Evolutionary conservation across 2,888 invertebrate genomes (phyloP), one percentile per base, ranked within the genome.

Genomic region (Trileptium ribeirensis): DNA sequence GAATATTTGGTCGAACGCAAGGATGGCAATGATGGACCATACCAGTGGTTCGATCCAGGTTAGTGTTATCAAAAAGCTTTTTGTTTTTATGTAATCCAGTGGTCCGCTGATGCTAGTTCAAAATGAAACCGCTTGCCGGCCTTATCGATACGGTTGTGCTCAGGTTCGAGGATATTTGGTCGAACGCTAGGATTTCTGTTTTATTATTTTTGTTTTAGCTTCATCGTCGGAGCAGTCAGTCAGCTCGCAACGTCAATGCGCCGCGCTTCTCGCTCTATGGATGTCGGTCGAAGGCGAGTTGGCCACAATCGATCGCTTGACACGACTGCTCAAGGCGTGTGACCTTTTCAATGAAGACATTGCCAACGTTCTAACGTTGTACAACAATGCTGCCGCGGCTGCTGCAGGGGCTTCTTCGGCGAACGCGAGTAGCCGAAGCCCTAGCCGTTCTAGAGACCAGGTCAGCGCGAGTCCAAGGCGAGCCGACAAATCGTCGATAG

Each of bases 271-370:
- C 67, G 19, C 34, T 31, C 29, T 33, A 1, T 81, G 79, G 79
- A n/a, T n/a, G 36, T 51, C 24, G 2, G 19, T 8, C 24, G 82
- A 82, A 34, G 75, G 64, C 1, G 29, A 29, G 51, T 31, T 29
- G 37, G 79, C 74, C 8, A 82, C 82, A 1, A 75, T 81, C 24
- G 67, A 79, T n/a, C 1, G 39, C 1, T 39, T 82, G 33, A 38
- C 34, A 31, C 38, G 67, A 36, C 2, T 82, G 2, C 36, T 82
- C 1, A 74, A 74, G 75, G 24, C 34, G 0, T 74, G 74, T 1
- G 79, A 79, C n/a, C 40, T 82, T 24, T 80, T 80, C 75, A 79
- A 82, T 38, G 82, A 82, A 67, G 74, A 82, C 37, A 75, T 82
- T 2, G 37, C 74, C 19, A 39, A 31, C 64, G 74, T 82, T 15